Percentiles rank a stretch among this genome's conserved stretches.
Evolutionary conservation across 2,888 invertebrate species (phyloP).

Genomic region (Xylota sylvarum): DNA sequence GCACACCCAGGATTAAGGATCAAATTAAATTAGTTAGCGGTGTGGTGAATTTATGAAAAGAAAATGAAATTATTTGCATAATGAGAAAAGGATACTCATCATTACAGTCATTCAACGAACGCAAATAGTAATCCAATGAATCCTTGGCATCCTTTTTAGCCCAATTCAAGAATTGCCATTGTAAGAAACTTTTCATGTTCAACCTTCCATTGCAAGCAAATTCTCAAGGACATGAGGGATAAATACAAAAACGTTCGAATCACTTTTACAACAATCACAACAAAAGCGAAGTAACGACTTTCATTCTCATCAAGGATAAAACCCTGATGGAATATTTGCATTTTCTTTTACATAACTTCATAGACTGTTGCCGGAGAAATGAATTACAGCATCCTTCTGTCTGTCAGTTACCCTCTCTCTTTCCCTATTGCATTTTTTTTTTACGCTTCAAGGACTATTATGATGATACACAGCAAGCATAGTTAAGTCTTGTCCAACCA

Average conservation of each 20-base stretch:
- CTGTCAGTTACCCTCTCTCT: not conserved
- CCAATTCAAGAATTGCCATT: constrained; percentile 10
- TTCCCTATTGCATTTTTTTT: constrained; percentile 8
- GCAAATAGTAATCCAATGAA: constrained; percentile 4
- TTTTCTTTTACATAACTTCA: not conserved
- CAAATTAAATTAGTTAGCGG: constrained; percentile 59
- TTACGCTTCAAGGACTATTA: constrained; percentile 24
- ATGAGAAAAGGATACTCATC: constrained; percentile 55
- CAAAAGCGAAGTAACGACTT: not conserved
- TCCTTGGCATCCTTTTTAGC: constrained; percentile 10
- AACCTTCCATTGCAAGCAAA: constrained; percentile 5
- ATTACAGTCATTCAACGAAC: constrained; percentile 16
- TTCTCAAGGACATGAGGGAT: constrained; percentile 24
- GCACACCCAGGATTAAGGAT: constrained; percentile 40
- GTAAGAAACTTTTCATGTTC: constrained; percentile 29
- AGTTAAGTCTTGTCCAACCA: constrained; percentile 12
- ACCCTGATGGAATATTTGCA: not conserved
- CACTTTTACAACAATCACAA: constrained; percentile 29
- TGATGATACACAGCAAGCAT: constrained; percentile 9
- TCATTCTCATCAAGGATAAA: constrained; percentile 7
- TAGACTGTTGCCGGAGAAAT: constrained; percentile 12
- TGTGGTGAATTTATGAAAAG: constrained; percentile 57
- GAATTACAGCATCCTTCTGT: constrained; percentile 37
- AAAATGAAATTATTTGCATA: constrained; percentile 60
- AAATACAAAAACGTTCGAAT: constrained; percentile 29